Conservation (phyloP, 2,113 vertebrate species). For the Paedocypris sp. region DNA sequence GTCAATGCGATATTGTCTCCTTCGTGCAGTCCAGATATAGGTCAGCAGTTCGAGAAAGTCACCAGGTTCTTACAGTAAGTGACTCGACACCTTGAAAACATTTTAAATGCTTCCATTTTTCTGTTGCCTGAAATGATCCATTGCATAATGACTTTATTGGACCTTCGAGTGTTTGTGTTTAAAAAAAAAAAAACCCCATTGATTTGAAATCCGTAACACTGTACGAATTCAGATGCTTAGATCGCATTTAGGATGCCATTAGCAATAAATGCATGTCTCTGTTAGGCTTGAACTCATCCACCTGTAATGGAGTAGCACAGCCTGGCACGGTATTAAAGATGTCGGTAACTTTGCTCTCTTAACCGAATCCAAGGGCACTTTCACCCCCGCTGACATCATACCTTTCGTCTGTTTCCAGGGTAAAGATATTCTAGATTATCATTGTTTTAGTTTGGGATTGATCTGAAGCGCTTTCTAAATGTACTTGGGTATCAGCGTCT, state of each 20-base stretch:
- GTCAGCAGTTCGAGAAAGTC: constrained; percentile 32
- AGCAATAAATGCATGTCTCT: constrained; percentile 3
- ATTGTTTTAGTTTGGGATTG: constrained; percentile 23
- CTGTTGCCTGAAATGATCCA: background rate
- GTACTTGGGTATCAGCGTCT: constrained; percentile 24
- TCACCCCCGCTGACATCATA: background rate
- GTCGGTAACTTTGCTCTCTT: background rate
- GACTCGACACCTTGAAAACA: constrained; percentile 38
- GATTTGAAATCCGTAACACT: background rate
- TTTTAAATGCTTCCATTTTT: background rate
- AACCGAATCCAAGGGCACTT: background rate
- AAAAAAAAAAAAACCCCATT: background rate
- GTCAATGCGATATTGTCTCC: constrained; percentile 38
- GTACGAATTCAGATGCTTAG: background rate
- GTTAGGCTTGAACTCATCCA: background rate
- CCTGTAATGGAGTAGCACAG: background rate
- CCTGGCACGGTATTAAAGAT: constrained; percentile 10
- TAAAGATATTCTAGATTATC: constrained; percentile 28
- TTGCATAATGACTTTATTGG: background rate
- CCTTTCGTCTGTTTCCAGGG: constrained; percentile 18
- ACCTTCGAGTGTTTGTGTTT: background rate
- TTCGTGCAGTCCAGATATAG: constrained; percentile 37
- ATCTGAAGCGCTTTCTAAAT: constrained; percentile 6
- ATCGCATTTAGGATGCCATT: background rate
- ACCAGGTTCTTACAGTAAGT: constrained; percentile 20